Evolutionary conservation across 2,888 invertebrate species (phyloP), one percentile per base, ranked within the genome.

Genomic region (Tromatobia lineatoria): DNA sequence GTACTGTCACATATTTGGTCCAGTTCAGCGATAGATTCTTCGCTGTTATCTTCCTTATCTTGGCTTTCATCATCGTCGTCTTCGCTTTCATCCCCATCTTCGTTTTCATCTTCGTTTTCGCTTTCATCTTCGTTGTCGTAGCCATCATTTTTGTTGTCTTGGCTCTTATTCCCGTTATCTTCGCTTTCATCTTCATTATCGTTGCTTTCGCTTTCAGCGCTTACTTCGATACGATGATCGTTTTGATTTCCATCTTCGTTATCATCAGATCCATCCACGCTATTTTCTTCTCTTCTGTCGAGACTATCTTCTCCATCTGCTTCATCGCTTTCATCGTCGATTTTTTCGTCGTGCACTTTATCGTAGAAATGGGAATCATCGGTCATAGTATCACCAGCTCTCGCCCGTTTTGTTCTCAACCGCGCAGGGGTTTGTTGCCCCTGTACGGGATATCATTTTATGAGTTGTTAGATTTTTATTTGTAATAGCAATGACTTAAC

Each of bases 211-310:
- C 15, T 29, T 29, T 29, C 29, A 29, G 29, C 29, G 29, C 20
- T 20, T 57, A 3, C 57, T 47, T 47, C 47, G 47, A 11, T 47
- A 15, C 47, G 15, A 47, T 47, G 11, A 47, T 11, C 11, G 47
- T n/a, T 47, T 47, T 64, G n/a, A 25, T 34, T 64, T n/a, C n/a
- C 38, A 13, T 34, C 61, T 64, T 38, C 25, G 59, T 15, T 59
- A 8, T 64, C 61, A 10, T 6, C 18, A 20, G 20, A 7, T 57
- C 18, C 13, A 23, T 57, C 23, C 3, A 20, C 6, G 57, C 20
- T 54, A 20, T 20, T 54, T 18, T 20, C 20, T 54, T 10, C 54
- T 18, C 11, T 18, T 54, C 11, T 20, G 11, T 54, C 20, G 23
- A 47, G 47, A 15, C 47, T 15, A 11, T 11, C 47, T 47, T 47